phyloP scores from a whole-genome alignment of 2,797 vertebrate species.

The Melanotaenia boesemani region DNA sequence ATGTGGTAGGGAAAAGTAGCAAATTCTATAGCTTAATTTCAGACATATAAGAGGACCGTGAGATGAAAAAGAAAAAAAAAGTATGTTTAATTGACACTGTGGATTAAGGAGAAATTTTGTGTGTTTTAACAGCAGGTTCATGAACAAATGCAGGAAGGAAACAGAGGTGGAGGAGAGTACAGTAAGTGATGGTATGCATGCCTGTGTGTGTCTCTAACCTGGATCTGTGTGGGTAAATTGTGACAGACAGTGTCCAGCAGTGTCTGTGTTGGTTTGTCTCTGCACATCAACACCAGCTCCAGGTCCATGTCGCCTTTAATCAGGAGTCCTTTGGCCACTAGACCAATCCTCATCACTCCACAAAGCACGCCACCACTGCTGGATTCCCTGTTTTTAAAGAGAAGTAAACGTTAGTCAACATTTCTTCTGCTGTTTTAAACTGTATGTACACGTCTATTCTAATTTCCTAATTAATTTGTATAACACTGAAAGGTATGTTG shows the following conservation, averaged over 20 bases:
- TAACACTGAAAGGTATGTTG: not conserved
- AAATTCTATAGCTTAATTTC: constrained; percentile 5
- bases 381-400: constrained; percentile 84
- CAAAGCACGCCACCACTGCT: constrained; percentile 90
- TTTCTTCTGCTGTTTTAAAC: not conserved
- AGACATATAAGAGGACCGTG: not conserved
- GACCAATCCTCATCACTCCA: constrained; percentile 96
- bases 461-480: not conserved
- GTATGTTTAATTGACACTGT: not conserved
- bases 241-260: constrained; percentile 93
- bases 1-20: not conserved
- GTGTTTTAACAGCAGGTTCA: not conserved
- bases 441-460: not conserved
- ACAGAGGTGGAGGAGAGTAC: constrained; percentile 1
- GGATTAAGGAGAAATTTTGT: too few species aligned
- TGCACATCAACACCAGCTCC: constrained; percentile 98
- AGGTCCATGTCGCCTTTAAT: constrained; percentile 99
- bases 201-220: constrained; percentile 83
- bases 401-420: constrained; percentile 1
- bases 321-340: constrained; percentile 97
- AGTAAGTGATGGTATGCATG: not conserved
- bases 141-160: not conserved
- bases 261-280: constrained; percentile 95
- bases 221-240: constrained; percentile 94
- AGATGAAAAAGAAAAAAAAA: constrained; percentile 6